Evolutionary conservation across 2,113 vertebrate species (phyloP).

Genomic region (Camelus bactrianus): DNA sequence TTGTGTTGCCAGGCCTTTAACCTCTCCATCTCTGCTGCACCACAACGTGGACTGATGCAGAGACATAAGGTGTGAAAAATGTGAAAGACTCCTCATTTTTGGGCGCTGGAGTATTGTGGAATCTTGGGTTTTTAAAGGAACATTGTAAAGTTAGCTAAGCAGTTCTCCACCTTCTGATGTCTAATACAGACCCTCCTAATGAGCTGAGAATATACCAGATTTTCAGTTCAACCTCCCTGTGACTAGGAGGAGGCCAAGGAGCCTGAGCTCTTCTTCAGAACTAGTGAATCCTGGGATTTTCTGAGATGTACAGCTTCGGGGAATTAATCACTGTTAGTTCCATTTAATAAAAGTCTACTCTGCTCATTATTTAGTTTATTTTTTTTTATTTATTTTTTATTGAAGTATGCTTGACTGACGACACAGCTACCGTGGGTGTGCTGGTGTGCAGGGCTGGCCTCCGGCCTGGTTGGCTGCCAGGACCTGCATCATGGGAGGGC

Average conservation of each 20-base stretch:
- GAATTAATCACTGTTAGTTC: not conserved
- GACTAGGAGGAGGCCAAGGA: not conserved
- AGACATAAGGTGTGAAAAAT: not conserved
- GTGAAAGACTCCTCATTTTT: not conserved
- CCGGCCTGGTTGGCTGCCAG: no score
- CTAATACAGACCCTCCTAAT: not conserved
- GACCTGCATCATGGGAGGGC: no score
- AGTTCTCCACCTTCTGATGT: not conserved
- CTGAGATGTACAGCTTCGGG: not conserved
- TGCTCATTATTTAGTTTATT: not conserved
- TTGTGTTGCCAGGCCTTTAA: conserved; percentile 3
- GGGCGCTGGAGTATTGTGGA: not conserved
- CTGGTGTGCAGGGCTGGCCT: no score
- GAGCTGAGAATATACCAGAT: not conserved
- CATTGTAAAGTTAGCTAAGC: not conserved
- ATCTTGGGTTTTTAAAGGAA: not conserved
- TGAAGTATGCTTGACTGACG: not conserved
- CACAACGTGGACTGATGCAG: not conserved
- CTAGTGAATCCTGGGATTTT: not conserved
- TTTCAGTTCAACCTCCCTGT: not conserved
- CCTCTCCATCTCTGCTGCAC: conserved; percentile 13
- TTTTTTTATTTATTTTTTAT: not conserved
- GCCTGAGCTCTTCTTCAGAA: not conserved
- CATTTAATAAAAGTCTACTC: not conserved
- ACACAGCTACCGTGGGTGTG: no score